Conservation (phyloP, 2,888 invertebrate species). For the Pardosa pseudoannulata region DNA sequence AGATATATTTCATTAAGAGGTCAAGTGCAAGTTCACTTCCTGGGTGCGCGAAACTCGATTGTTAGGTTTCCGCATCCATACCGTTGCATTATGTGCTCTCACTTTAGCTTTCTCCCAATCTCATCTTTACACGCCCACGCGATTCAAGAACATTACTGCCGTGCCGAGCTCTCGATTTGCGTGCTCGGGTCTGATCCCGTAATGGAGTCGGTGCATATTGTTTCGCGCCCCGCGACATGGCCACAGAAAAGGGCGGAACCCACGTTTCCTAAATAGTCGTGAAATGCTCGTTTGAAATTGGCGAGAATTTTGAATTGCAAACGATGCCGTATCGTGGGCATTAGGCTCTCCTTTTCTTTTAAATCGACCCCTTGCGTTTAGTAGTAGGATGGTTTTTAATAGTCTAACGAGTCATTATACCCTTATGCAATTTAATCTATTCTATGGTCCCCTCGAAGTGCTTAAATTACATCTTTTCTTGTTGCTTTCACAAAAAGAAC, state of each 20-base stretch:
- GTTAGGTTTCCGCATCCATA: neutral
- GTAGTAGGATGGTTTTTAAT: too few relatives aligned
- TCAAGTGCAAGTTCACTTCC: slow-evolving; percentile 24
- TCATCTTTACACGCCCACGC: slow-evolving; percentile 1
- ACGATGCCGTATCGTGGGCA: too few relatives aligned
- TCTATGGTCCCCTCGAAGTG: too few relatives aligned
- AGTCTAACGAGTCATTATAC: too few relatives aligned
- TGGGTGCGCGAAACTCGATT: neutral
- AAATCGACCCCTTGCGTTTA: too few relatives aligned
- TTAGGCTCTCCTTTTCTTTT: too few relatives aligned
- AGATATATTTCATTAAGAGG: slow-evolving; percentile 21
- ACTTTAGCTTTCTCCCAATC: neutral
- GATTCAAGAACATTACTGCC: neutral
- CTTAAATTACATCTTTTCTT: too few relatives aligned
- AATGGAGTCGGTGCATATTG: neutral
- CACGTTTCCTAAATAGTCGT: neutral
- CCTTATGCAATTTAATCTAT: too few relatives aligned
- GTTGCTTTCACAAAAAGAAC: too few relatives aligned
- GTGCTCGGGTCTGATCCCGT: neutral
- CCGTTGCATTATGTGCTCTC: neutral
- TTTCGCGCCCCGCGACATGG: neutral
- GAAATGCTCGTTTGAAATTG: neutral
- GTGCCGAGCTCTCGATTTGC: slow-evolving; percentile 1
- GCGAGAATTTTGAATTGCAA: neutral
- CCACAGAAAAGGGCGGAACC: neutral